A percentile compares a stretch with the other conserved stretches of the same genome.
These are phyloP conservation scores for Tragelaphus strepsiceros DNA, from an alignment of 2,113 vertebrate genomes.

Conservation along the genomic window DNA sequence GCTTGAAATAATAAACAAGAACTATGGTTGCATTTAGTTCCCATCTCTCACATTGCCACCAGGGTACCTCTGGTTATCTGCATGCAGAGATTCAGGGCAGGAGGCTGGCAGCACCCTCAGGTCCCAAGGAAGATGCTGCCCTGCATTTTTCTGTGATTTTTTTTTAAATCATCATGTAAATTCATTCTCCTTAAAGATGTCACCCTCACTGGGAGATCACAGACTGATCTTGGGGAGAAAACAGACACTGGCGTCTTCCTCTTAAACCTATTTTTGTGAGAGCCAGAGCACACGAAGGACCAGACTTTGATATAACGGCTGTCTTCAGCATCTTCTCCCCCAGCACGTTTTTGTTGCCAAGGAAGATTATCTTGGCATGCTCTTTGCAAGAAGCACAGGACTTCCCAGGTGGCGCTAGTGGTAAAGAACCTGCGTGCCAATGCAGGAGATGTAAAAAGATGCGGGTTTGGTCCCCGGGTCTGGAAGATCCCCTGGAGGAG, in stretches of 20 bases:
- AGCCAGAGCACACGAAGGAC: background rate
- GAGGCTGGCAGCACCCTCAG: background rate
- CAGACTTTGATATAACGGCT: background rate
- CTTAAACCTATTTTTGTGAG: background rate
- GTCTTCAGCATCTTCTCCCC: background rate
- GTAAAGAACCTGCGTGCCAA: background rate
- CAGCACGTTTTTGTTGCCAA: background rate
- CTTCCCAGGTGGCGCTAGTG: background rate
- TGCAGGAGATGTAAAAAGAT: background rate
- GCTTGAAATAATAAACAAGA: background rate
- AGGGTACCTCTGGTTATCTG: background rate
- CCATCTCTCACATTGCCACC: background rate
- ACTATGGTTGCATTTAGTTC: background rate
- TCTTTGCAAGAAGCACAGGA: background rate
- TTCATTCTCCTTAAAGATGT: background rate
- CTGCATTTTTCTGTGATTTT: background rate
- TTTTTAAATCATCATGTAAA: background rate
- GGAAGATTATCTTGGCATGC: background rate
- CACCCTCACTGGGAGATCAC: fast-evolving
- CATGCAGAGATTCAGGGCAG: background rate
- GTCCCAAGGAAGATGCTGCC: background rate
- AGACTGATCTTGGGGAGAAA: background rate
- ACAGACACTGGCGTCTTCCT: background rate
- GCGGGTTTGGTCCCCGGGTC: background rate
- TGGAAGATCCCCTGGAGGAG: background rate